phyloP scores from a whole-genome alignment of 35 echinoderm and acorn worm genomes.

The Lytechinus pictus region DNA sequence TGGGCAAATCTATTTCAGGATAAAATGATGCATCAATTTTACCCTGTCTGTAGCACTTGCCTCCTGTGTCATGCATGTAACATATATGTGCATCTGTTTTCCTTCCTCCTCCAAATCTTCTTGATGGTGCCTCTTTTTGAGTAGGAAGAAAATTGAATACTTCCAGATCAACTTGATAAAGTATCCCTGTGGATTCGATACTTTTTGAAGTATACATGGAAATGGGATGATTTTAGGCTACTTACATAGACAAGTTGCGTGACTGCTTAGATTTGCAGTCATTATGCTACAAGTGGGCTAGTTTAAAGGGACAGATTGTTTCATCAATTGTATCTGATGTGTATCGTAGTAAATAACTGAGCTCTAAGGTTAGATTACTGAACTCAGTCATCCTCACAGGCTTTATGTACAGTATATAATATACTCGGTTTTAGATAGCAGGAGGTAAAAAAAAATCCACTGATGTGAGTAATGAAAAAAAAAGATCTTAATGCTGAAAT shows the following conservation, averaged over 20 bases:
- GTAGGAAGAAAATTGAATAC: neutral
- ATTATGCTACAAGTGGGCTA: neutral
- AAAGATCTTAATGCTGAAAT: too few relatives aligned
- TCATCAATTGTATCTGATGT: too few relatives aligned
- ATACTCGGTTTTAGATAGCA: too few relatives aligned
- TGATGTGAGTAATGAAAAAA: too few relatives aligned
- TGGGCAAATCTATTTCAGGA: neutral
- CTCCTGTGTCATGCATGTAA: neutral
- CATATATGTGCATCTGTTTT: neutral
- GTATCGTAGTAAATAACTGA: too few relatives aligned
- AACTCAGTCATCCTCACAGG: too few relatives aligned
- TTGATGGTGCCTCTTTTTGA: neutral
- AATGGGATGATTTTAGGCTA: neutral
- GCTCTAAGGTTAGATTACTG: too few relatives aligned
- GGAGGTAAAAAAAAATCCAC: too few relatives aligned
- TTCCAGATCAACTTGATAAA: constrained; percentile 1
- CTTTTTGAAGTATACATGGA: neutral
- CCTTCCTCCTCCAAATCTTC: neutral
- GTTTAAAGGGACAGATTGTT: neutral
- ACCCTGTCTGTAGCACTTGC: neutral
- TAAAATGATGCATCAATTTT: neutral
- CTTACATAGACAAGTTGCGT: neutral
- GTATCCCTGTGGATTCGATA: neutral
- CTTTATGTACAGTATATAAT: too few relatives aligned
- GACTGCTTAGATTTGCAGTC: neutral